Evolutionary conservation across 2,797 vertebrate genomes (phyloP).

Genomic region (Saxicola maurus): DNA sequence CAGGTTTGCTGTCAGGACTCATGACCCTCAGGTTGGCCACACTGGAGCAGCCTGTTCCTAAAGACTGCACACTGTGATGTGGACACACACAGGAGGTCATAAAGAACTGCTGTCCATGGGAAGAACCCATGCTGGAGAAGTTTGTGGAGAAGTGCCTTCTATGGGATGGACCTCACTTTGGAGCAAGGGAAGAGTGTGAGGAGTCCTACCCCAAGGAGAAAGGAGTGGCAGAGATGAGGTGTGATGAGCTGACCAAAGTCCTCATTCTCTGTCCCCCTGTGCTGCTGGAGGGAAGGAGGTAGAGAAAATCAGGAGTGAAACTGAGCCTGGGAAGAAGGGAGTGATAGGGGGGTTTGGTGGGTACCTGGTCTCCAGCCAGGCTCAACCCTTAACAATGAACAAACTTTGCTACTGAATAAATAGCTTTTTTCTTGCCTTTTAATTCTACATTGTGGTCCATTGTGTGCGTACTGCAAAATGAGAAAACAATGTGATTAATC

Average conservation of each 20-base stretch:
- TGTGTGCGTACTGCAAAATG: background rate
- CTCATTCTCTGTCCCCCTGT: background rate
- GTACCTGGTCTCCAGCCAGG: background rate
- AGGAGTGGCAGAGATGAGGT: fast-evolving
- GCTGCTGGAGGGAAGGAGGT: background rate
- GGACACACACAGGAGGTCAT: background rate
- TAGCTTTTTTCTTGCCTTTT: background rate
- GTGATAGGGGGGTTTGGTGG: background rate
- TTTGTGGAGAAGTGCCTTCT: background rate
- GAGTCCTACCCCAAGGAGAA: background rate
- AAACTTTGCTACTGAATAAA: conserved; percentile 17
- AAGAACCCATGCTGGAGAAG: background rate
- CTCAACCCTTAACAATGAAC: background rate
- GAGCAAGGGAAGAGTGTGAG: background rate
- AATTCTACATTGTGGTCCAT: conserved; percentile 1
- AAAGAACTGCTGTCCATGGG: background rate
- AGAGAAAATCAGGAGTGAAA: background rate
- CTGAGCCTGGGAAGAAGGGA: background rate
- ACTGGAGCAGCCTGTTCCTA: background rate
- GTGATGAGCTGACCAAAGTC: background rate
- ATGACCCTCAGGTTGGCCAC: background rate
- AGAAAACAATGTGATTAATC: conserved; percentile 13
- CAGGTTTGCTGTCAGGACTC: background rate
- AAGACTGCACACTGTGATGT: background rate
- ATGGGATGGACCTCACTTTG: background rate